Base-by-base conservation (phyloP, 1,140 invertebrate genomes). In the Pogonomyrmex barbatus region DNA sequence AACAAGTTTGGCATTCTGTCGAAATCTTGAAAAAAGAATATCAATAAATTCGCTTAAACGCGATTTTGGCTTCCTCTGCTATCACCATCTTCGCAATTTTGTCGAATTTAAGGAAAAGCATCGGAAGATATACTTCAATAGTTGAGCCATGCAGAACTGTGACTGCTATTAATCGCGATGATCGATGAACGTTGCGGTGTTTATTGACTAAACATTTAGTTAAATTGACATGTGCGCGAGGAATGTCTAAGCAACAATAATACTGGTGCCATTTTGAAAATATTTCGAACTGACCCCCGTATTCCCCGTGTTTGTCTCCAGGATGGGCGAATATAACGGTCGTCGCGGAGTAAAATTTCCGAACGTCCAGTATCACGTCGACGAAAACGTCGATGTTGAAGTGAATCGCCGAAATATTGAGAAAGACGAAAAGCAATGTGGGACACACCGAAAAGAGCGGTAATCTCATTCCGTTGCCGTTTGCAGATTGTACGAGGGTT, bases 351-450 rank as follows among this genome's bases (percentile, higher is more conserved):
- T 90, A 92, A 36, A 79, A 60, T 4, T 30, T 85, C 6, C 73
- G 82, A 17, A 91, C 12, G n/a, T 10, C 24, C 45, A 85, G 45
- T 56, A 92, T 84, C 8, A 92, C 33, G 2, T 89, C n/a, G 30
- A 89, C 30, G 17, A 85, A 81, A 0, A 10, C 6, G 2, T 14
- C 5, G 2, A 14, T 12, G 9, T 77, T 4, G 2, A 8, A 9
- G 10, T 2, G 10, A 3, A 33, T 52, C 6, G 47, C 1, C 8
- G 60, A 4, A 10, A 0, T n/a, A 0, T 42, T 39, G 9, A 86
- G 1, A 9, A 77, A 14, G 62, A 82, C 33, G 2, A 67, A 50
- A 62, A 63, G 33, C 1, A 89, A 10, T 9, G 60, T 71, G 2
- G 62, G 1, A 12, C 8, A 56, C 14, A 4, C 4, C n/a, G 62